Percentiles rank a stretch among this genome's conserved stretches.
phyloP scores from a whole-genome alignment of 2,797 vertebrate genomes.

The Columba guinea region DNA sequence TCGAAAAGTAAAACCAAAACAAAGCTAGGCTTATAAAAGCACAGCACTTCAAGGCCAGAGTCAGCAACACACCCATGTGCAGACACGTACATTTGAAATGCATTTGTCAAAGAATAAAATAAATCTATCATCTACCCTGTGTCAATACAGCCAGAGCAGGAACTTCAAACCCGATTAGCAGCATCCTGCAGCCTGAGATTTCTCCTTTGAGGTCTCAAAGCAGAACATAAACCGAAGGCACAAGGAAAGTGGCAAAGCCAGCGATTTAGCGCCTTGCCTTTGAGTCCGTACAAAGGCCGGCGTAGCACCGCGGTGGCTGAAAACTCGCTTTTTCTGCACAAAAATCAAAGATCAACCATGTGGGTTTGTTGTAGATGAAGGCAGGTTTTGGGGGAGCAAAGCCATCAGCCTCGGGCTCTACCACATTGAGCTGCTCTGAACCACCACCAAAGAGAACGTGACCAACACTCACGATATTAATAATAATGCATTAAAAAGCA shows the following conservation, averaged over 20 bases:
- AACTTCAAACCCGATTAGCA: conserved; percentile 58
- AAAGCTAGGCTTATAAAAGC: conserved; percentile 10
- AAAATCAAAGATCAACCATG: neutral
- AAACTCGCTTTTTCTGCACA: neutral
- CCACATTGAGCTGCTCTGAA: neutral
- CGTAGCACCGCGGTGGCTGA: fast-evolving
- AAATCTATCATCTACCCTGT: conserved; percentile 17
- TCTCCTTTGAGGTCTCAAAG: conserved; percentile 51
- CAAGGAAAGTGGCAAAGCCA: neutral
- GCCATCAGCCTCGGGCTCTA: neutral
- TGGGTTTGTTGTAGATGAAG: neutral
- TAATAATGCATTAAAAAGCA: neutral
- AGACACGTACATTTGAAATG: conserved; percentile 10
- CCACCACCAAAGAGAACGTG: fast-evolving
- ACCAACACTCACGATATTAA: neutral
- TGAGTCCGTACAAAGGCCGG: fast-evolving
- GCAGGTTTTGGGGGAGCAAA: neutral
- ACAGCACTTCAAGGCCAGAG: neutral
- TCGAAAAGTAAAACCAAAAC: conserved; percentile 30
- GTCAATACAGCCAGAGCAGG: conserved; percentile 42
- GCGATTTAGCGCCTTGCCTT: neutral
- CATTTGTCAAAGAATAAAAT: conserved; percentile 21
- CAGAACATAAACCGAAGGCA: neutral
- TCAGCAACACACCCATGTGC: conserved; percentile 29
- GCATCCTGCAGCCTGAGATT: conserved; percentile 49